Percentiles rank a stretch among this genome's conserved stretches.
These are phyloP conservation scores for Diachasma alloeum DNA, from an alignment of 1,140 invertebrate species.

Conservation along the genomic window DNA sequence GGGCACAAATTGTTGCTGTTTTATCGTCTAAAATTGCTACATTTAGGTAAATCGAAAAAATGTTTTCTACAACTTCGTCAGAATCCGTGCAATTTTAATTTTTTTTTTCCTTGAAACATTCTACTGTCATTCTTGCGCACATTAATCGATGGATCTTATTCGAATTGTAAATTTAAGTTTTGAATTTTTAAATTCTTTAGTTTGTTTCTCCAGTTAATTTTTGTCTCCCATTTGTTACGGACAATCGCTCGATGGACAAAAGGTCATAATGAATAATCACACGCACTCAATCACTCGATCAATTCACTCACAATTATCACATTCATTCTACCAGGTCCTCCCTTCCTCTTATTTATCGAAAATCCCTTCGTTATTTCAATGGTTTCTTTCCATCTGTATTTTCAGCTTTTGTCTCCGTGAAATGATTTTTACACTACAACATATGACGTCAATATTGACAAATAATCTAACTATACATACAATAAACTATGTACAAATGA, in stretches of 20 bases:
- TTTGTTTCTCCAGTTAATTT: not conserved
- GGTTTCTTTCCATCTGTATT: constrained; percentile 5
- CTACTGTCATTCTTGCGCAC: constrained; percentile 6
- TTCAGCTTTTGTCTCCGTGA: constrained; percentile 28
- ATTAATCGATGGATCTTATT: not conserved
- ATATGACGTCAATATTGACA: constrained; percentile 41
- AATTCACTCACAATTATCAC: not conserved
- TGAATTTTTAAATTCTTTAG: not conserved
- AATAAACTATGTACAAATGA: constrained; percentile 62
- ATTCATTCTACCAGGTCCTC: not conserved
- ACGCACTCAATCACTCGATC: not conserved
- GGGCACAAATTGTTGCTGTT: not conserved
- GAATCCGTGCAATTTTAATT: not conserved
- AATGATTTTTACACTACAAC: constrained; percentile 46
- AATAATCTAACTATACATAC: constrained; percentile 65
- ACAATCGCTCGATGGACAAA: not conserved
- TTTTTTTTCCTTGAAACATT: not conserved
- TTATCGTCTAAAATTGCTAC: not conserved
- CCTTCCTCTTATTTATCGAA: constrained; percentile 5
- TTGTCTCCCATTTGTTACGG: not conserved
- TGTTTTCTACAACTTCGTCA: not conserved
- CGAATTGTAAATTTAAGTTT: not conserved
- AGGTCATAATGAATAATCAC: not conserved
- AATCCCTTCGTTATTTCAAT: not conserved
- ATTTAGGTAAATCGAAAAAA: not conserved